Base-by-base conservation (phyloP, 2,888 invertebrate species). In the Agelastica alni region DNA sequence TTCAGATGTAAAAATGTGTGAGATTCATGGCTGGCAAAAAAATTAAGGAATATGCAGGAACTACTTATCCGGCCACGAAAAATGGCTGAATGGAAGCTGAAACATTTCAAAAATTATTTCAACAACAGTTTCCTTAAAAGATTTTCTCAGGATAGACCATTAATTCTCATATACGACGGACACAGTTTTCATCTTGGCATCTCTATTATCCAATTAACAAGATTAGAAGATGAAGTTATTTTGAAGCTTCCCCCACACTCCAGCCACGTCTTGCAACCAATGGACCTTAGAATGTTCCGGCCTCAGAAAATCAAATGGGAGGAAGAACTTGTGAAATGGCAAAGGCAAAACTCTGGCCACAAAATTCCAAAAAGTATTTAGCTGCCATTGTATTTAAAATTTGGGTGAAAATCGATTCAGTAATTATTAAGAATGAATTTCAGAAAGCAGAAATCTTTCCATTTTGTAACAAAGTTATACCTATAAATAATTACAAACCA, bases 261-360 rank as follows among this genome's bases (percentile, higher is more conserved):
- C 13, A 62, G 58, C 41, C 65, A 66, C 47, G 17, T 66, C 9
- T 54, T 67, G 32, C 66, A 67, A 51, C 69, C 69, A 4, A 41
- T 67, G 42, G 68, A 70, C 54, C 52, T 65, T 5, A 41, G 60
- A 12, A 67, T 68, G 18, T 67, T 69, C 37, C 64, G 61, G 52
- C 45, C 62, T 41, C 4, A 56, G 13, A 59, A 61, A 60, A 45
- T 53, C 22, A 44, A 43, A 18, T 62, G 63, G 62, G 60, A 62
- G 44, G 51, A 56, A 30, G 55, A 58, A 39, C 52, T 64, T 22
- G 45, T 58, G 43, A 46, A 37, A 16, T 63, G 59, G 61, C 58
- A 62, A 46, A 39, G 59, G 28, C 47, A 53, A 37, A 59, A 60
- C 44, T 26, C 51, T 18, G 58, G 61, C 6, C 16, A 17, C 12